Evolutionary conservation across 2,797 vertebrate species (phyloP).

Genomic region (Pseudocheirus occidentalis): DNA sequence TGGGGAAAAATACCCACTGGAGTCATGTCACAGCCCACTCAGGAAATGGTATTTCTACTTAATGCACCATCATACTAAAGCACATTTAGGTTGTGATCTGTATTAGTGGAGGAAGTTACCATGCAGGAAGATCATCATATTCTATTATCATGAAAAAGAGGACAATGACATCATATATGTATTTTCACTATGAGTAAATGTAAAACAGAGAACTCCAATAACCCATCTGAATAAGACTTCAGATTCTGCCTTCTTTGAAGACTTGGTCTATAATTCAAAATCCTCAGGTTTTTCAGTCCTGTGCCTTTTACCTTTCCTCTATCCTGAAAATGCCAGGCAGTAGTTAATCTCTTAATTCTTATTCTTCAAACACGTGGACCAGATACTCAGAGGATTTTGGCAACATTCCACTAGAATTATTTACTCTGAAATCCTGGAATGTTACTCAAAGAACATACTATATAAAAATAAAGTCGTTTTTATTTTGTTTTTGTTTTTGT

Average conservation of each 20-base stretch:
- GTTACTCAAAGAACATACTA: neutral
- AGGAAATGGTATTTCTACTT: neutral
- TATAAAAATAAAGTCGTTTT: neutral
- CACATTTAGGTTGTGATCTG: neutral
- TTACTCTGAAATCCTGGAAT: neutral
- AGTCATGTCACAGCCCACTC: neutral
- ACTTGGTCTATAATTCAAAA: neutral
- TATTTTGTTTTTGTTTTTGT: neutral
- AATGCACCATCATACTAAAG: neutral
- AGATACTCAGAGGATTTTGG: neutral
- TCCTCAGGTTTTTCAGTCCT: neutral
- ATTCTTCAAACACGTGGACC: neutral
- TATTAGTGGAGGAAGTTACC: neutral
- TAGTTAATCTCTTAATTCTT: neutral
- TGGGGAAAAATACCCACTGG: neutral
- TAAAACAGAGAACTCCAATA: neutral
- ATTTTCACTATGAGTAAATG: slow-evolving; percentile 11
- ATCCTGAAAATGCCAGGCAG: neutral
- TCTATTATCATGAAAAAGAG: neutral
- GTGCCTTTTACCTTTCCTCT: neutral
- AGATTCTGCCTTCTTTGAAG: neutral
- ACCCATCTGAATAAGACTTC: slow-evolving; percentile 7
- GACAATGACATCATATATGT: neutral
- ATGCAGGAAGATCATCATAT: neutral
- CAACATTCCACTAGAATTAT: neutral